Evolutionary conservation across 2,888 invertebrate genomes (phyloP), one percentile per base, ranked within the genome.

Genomic region (Archips crataeganus): DNA sequence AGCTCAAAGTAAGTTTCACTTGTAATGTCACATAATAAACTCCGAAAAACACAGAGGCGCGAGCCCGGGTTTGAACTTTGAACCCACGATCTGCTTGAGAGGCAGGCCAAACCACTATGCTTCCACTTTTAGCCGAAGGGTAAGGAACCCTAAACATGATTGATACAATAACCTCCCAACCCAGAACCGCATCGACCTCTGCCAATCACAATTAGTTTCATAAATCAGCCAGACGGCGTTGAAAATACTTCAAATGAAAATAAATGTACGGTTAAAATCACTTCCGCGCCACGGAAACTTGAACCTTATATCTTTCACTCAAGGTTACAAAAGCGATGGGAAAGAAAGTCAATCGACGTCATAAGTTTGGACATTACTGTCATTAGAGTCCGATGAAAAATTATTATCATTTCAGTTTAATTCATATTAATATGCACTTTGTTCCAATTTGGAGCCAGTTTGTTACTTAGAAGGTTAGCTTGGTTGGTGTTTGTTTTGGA

Each of bases 151-250:
- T 39, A 59, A 34, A 59, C 11, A 45, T 59, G 64, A 59, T 64
- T 57, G 64, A 59, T 59, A 49, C 32, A 23, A 63, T 54, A 59
- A 60, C 42, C 13, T 45, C 11, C 13, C n/a, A 5, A 23, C 39
- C 51, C 13, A 34, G 69, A 69, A 69, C 34, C 60, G 60, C 69
- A 69, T 15, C 69, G 64, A 42, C 69, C 73, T 23, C 73, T 64
- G 64, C 73, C 73, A 74, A 64, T 74, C 73, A 69, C 69, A 64
- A 74, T 74, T 51, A 74, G 34, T 1, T 15, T 9, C 51, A 74
- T 64, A 74, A 69, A 74, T 74, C 73, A 64, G 42, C 13, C 9
- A 0, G 15, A n/a, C 36, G 73, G 34, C 59, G 45, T 23, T 23
- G 59, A 59, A 60, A 73, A 69, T 51, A 60, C 51, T 60, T 13